Percentiles rank a stretch among this genome's conserved stretches.
Evolutionary conservation across 2,797 vertebrate genomes (phyloP).

Genomic region (Pelobates cultripes): DNA sequence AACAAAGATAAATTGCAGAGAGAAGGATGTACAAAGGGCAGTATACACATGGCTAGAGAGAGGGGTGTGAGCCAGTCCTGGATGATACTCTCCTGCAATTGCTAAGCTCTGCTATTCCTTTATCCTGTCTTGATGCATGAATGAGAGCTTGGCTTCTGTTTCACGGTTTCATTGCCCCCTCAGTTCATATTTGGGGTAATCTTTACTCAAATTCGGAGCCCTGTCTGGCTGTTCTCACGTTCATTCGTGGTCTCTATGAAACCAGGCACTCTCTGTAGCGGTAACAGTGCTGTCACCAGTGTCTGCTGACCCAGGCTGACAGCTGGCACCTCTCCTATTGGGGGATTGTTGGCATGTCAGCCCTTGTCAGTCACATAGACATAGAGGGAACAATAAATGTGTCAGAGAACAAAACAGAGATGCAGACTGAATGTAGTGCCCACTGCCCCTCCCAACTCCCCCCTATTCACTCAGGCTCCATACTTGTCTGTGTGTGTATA

Average conservation of each 20-base stretch:
- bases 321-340: constrained; percentile 53
- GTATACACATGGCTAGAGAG: not conserved
- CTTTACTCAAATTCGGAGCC: not conserved
- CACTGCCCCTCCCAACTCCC: constrained; percentile 23
- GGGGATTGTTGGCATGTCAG: constrained; percentile 48
- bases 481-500: constrained; percentile 8
- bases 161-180: not conserved
- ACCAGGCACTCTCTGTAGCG: constrained; percentile 31
- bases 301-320: constrained; percentile 44
- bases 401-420: constrained; percentile 50
- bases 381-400: constrained; percentile 42
- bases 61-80: not conserved
- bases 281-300: constrained; percentile 40
- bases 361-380: constrained; percentile 23
- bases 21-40: not conserved
- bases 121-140: not conserved
- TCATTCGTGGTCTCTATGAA: constrained; percentile 46
- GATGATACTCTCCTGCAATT: not conserved
- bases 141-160: not conserved
- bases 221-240: constrained; percentile 28
- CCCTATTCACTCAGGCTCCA: constrained; percentile 35
- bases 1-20: not conserved
- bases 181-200: not conserved
- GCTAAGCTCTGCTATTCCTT: not conserved
- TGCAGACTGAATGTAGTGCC: constrained; percentile 36